These are phyloP conservation scores for Scytalopus superciliaris DNA, from an alignment of 2,113 vertebrate species.

Conservation along the genomic window DNA sequence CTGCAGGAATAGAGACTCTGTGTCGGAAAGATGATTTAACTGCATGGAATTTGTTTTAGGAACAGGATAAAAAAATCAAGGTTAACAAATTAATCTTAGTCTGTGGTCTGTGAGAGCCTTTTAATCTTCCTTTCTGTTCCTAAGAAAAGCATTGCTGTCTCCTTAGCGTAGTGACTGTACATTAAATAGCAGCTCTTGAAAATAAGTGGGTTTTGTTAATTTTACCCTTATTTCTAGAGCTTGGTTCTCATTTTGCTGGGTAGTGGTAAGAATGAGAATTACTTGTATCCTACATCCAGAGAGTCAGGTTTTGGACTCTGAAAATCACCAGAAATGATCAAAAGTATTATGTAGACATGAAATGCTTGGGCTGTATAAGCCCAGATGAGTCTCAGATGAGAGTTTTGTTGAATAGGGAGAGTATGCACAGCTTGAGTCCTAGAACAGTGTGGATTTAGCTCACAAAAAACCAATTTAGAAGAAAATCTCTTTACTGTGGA, in stretches of 20 bases:
- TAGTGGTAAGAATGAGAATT: neutral
- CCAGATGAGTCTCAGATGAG: neutral
- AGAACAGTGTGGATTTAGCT: neutral
- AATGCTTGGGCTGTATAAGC: neutral
- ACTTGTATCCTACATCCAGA: neutral
- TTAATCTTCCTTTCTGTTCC: neutral
- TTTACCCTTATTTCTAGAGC: neutral
- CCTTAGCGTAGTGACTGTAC: neutral
- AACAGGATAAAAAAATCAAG: neutral
- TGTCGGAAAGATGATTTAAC: neutral
- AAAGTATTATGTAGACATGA: neutral
- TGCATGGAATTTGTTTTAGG: neutral
- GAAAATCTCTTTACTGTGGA: neutral
- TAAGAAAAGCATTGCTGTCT: neutral
- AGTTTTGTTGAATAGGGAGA: neutral
- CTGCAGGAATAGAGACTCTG: neutral
- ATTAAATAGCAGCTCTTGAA: neutral
- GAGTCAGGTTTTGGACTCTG: neutral
- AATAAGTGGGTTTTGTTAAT: neutral
- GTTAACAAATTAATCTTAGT: neutral
- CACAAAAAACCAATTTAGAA: neutral
- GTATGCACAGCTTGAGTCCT: neutral
- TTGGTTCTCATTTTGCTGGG: neutral
- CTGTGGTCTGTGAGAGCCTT: neutral
- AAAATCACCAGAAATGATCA: neutral